Conservation (phyloP, 2,888 invertebrate species). For the Capitulum mitella region DNA sequence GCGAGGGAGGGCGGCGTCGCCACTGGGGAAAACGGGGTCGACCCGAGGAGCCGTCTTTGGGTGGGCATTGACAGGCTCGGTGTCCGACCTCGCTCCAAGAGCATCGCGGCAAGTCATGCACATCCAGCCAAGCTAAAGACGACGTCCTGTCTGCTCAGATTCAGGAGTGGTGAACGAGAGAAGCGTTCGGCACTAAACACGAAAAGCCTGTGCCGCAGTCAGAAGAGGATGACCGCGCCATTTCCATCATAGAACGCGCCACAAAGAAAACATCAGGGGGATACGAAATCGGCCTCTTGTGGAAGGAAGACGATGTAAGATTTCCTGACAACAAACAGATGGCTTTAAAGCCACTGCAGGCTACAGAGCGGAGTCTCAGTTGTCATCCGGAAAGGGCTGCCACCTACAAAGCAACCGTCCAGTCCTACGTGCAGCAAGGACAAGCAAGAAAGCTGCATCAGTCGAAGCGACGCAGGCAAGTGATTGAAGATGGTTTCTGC, state of each 20-base stretch:
- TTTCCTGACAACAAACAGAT: neutral
- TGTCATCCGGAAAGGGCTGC: neutral
- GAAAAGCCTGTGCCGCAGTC: neutral
- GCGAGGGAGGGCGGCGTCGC: too few relatives aligned
- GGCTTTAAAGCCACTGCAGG: neutral
- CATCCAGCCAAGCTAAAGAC: neutral
- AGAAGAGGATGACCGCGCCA: neutral
- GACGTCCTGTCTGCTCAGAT: neutral
- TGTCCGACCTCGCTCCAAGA: neutral
- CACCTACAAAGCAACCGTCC: neutral
- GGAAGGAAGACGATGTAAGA: neutral
- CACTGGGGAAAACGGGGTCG: too few relatives aligned
- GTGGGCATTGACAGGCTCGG: neutral
- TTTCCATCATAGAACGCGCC: neutral
- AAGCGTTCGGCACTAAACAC: neutral
- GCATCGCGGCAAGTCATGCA: neutral
- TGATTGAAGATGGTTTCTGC: constrained; percentile 32
- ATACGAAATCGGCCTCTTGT: neutral
- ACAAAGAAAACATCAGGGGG: neutral
- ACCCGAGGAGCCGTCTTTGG: too few relatives aligned
- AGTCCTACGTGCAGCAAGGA: neutral
- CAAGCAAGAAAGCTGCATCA: neutral
- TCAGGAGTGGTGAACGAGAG: neutral
- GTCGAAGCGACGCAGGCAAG: neutral
- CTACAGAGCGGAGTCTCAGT: neutral